Base-by-base conservation (phyloP, 2,888 invertebrate genomes). In the Caenorhabditis virilis region DNA sequence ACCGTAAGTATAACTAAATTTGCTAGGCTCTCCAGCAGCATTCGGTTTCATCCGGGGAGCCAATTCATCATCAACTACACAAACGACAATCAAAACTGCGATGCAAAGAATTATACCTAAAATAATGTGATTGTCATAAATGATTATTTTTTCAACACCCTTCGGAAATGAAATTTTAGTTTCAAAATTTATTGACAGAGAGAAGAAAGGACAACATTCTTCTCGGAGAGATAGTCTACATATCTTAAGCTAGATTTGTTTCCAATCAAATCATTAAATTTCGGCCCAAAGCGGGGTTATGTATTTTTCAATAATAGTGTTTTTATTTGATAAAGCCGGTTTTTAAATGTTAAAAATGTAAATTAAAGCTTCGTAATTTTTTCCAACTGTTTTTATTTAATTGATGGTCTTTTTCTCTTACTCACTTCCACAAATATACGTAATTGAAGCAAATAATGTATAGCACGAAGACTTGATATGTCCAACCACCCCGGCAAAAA, bases 51-150 rank as follows among this genome's bases (percentile, higher is more conserved):
- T 80, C 51, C 81, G 61, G 1, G 81, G 79, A 11, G 76, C 69
- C 59, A 82, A 58, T 58, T 82, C 82, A 55, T 82, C 81, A 57
- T 82, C 82, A 2, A 82, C 82, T 2, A 79, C 78, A 53, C 81
- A 82, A 9, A 82, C 81, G n/a, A 78, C 74, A 77, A 80, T 79
- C 26, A 82, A 58, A 7, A 82, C 78, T 2, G 78, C 79, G 0
- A 76, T 72, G 46, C 69, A 76, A 2, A 77, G 62, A 33, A 72
- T 64, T 30, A 78, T 67, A 54, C 78, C 77, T 76, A 43, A 36
- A 59, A 18, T 43, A 1, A 36, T 7, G 36, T 5, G n/a, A 30
- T 6, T 30, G 30, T 13, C 6, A 13, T 9, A 30, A 30, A 30
- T 9, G 9, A 45, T 45, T 45, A 27, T 45, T 45, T 45, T 6